Base-by-base conservation (phyloP, 2,113 vertebrate genomes). In the Pungitius pungitius region DNA sequence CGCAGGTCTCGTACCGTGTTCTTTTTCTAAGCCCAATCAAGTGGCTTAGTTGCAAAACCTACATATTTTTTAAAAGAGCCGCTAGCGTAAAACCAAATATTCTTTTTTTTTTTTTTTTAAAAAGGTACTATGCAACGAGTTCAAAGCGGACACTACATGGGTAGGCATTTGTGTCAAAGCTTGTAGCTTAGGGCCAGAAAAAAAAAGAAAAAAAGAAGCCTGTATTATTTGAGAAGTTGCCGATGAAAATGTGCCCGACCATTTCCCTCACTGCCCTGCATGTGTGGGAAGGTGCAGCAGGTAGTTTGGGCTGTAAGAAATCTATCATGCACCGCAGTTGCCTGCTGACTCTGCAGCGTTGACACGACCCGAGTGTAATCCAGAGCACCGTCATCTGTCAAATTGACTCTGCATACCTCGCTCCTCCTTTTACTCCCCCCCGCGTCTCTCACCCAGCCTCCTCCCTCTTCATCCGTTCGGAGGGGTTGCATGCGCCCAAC, bases 371-470 rank as follows among this genome's bases (percentile, higher is more conserved):
- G 1, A 39, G 54, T 69, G 15, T 70, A 79, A 78, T 77, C 66
- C 67, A 51, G 64, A 81, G 73, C 24, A 74, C 49, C 43, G 78
- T 78, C 63, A 71, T 77, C 49, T 77, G 66, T 73, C 80, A 75
- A 75, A 80, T 82, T 70, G 54, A 72, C 45, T 69, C 57, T 40
- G 22, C 45, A 52, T 67, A 63, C 61, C 40, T 60, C 6, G 6
- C 64, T 20, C 57, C 14, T 47, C n/a, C 63, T 67, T 42, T 8
- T 11, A 2, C 27, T 33, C 47, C 35, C 42, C 26, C 42, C 45
- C 30, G 12, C 64, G 12, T 67, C 66, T 26, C 51, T 56, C 40
- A 20, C 35, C 47, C 15, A 22, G 39, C 24, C 59, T 18, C 37
- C 13, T 24, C 42, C 49, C 18, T 60, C 14, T 63, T 39, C 61